A percentile compares a stretch with the other conserved stretches of the same genome.
These are phyloP conservation scores for Operophtera brumata DNA, from an alignment of 2,888 invertebrate genomes.

Conservation along the genomic window DNA sequence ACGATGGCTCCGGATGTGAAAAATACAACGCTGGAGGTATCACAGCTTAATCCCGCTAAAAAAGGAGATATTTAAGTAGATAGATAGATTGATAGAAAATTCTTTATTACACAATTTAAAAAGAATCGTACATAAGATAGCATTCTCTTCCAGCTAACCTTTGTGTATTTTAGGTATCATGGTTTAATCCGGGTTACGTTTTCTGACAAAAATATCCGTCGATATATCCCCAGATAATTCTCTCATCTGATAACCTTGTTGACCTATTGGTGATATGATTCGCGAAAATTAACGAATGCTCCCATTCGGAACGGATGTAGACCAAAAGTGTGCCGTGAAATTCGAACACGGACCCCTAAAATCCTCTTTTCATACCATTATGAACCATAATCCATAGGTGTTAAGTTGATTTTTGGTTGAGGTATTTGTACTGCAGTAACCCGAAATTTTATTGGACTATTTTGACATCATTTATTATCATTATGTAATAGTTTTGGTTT, in stretches of 20 bases:
- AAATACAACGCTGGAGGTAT: too few relatives aligned
- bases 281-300: slow-evolving; percentile 57
- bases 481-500: slow-evolving; percentile 28
- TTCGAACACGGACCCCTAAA: slow-evolving; percentile 34
- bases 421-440: slow-evolving; percentile 5
- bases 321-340: slow-evolving; percentile 55
- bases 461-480: slow-evolving; percentile 14
- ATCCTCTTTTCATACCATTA: neutral
- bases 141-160: too few relatives aligned
- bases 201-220: slow-evolving; percentile 6
- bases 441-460: slow-evolving; percentile 16
- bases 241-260: slow-evolving; percentile 5
- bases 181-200: too few relatives aligned
- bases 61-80: too few relatives aligned
- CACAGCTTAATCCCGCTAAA: too few relatives aligned
- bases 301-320: slow-evolving; percentile 54
- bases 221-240: slow-evolving; percentile 12
- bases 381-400: neutral
- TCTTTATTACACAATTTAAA: too few relatives aligned
- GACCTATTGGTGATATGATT: slow-evolving; percentile 52
- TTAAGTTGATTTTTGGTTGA: slow-evolving; percentile 1
- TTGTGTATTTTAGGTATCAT: too few relatives aligned
- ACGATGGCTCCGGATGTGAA: too few relatives aligned
- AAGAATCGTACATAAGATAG: too few relatives aligned
- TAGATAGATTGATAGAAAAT: too few relatives aligned